A percentile compares a stretch with the other conserved stretches of the same genome.
phyloP scores from a whole-genome alignment of 2,888 invertebrate species.

The Periphyllus acericola region DNA sequence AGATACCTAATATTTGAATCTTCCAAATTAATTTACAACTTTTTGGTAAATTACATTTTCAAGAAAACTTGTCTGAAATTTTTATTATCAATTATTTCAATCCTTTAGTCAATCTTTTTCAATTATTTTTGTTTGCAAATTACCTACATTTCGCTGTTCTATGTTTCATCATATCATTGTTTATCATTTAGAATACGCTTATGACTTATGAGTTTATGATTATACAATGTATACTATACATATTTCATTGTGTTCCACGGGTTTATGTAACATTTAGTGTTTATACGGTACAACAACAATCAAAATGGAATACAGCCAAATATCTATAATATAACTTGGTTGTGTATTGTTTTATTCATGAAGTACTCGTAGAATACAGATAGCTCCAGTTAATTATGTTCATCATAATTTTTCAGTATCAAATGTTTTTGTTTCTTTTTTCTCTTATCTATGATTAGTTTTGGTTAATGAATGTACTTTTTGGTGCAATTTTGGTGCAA shows the following conservation, averaged over 20 bases:
- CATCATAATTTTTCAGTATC: background rate
- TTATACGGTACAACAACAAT: background rate
- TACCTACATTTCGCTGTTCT: background rate
- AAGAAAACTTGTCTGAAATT: background rate
- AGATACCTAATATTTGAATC: no score
- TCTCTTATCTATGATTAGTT: background rate
- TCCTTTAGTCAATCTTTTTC: background rate
- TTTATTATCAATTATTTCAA: background rate
- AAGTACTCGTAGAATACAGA: background rate
- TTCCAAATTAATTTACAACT: no score
- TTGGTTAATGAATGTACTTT: background rate
- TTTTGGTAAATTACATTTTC: no score
- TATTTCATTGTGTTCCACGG: background rate
- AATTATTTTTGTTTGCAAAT: background rate
- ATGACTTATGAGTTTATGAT: no score
- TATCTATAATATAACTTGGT: background rate
- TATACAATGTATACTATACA: no score
- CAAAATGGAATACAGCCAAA: conserved; percentile 17
- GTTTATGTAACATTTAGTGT: conserved; percentile 26
- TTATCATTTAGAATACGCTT: conserved; percentile 20
- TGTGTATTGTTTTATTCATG: background rate
- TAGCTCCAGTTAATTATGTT: background rate
- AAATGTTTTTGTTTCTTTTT: background rate
- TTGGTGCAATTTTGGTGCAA: background rate
- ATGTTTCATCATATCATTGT: background rate